phyloP scores from a whole-genome alignment of 2,888 invertebrate species.

The Leptura quadrifasciata region DNA sequence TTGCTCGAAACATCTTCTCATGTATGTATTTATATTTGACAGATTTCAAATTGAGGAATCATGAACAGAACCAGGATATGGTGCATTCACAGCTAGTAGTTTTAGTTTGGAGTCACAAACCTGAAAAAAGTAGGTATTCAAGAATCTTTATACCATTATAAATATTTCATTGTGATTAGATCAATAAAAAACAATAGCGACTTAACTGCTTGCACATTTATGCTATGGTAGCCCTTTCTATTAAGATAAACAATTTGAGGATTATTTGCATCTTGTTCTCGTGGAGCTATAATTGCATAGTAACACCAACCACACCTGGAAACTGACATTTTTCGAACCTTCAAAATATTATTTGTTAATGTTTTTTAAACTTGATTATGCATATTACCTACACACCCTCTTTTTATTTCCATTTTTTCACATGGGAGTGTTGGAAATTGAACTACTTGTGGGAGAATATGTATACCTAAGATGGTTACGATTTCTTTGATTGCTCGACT shows the following conservation, averaged over 20 bases:
- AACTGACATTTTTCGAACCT: constrained; percentile 11
- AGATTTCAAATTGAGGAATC: constrained; percentile 60
- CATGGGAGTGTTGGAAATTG: background rate
- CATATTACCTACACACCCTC: too few relatives aligned
- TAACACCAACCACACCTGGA: constrained; percentile 14
- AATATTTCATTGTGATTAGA: background rate
- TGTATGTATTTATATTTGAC: constrained; percentile 48
- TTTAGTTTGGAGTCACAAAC: constrained; percentile 41
- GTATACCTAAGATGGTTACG: background rate
- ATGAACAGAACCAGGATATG: constrained; percentile 59
- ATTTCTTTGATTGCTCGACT: too few relatives aligned
- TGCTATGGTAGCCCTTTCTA: constrained; percentile 26
- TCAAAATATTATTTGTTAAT: background rate
- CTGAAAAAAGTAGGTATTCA: too few relatives aligned
- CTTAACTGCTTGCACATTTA: constrained; percentile 27
- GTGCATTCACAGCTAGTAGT: constrained; percentile 58
- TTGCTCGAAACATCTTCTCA: constrained; percentile 49
- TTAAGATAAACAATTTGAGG: constrained; percentile 18
- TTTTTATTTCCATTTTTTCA: background rate
- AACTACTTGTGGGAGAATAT: background rate
- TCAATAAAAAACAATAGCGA: background rate
- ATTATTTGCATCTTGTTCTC: too few relatives aligned
- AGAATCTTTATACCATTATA: constrained; percentile 53
- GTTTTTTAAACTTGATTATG: too few relatives aligned
- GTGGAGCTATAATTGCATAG: background rate